Percentiles rank a stretch among this genome's conserved stretches.
phyloP scores from a whole-genome alignment of 2,888 invertebrate genomes.

The Carterocephalus palaemon region DNA sequence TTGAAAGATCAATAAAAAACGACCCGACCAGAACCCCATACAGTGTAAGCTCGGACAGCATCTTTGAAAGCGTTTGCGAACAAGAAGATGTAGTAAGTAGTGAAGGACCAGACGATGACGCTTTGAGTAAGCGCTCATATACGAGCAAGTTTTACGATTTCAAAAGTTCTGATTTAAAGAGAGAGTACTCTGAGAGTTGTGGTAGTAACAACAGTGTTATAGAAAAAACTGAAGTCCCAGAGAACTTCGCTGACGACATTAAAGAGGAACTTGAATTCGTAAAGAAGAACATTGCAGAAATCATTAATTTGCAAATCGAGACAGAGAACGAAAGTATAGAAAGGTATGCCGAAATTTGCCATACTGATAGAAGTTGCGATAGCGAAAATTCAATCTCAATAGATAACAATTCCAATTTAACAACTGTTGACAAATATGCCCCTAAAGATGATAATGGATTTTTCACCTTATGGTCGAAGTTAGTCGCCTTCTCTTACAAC shows the following conservation, averaged over 20 bases:
- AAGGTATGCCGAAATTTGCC: constrained; percentile 41
- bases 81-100: constrained; percentile 41
- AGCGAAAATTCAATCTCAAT: constrained; percentile 28
- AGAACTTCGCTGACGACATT: constrained; percentile 39
- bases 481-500: constrained; percentile 66
- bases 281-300: constrained; percentile 43
- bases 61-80: constrained; percentile 55
- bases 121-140: constrained; percentile 37
- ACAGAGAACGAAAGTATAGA: constrained; percentile 52
- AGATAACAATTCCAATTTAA: constrained; percentile 17
- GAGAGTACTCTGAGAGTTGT: constrained; percentile 35
- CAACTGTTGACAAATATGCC: constrained; percentile 29
- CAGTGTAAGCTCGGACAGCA: constrained; percentile 47
- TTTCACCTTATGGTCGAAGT: constrained; percentile 53
- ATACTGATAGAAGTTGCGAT: constrained; percentile 39
- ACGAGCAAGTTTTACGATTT: constrained; percentile 39
- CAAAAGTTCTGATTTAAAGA: constrained; percentile 38
- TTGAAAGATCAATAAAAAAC: constrained; percentile 36
- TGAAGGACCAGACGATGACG: constrained; percentile 35
- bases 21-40: constrained; percentile 36
- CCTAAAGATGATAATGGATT: constrained; percentile 40
- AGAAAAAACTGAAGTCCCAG: constrained; percentile 37
- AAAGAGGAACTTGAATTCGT: constrained; percentile 39
- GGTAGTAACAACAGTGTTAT: constrained; percentile 46
- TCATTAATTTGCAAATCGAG: constrained; percentile 50